Conservation (phyloP, 1,140 invertebrate genomes). For the Portunus trituberculatus region DNA sequence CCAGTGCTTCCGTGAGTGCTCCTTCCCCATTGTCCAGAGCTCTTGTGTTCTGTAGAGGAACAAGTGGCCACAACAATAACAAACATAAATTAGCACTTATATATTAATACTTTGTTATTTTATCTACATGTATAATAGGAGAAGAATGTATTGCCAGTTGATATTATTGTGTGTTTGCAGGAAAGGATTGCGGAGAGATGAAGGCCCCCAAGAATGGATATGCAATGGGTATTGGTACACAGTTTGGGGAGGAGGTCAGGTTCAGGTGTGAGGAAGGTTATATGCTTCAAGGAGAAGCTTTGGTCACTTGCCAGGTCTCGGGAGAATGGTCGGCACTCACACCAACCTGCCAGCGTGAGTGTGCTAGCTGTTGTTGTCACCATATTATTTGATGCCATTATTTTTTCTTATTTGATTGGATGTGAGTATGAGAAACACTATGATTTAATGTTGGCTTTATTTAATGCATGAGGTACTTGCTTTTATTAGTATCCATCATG, state of each 20-base stretch:
- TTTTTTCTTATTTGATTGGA: too few species aligned
- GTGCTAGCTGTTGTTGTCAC: not conserved
- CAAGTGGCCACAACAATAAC: not conserved
- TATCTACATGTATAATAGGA: too few species aligned
- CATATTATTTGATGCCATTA: not conserved
- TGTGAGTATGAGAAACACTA: too few species aligned
- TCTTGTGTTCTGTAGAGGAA: not conserved
- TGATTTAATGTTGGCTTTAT: too few species aligned
- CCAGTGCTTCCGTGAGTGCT: conserved; percentile 78
- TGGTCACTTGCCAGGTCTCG: conserved; percentile 77
- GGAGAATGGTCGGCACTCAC: conserved; percentile 79
- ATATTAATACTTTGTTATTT: too few species aligned
- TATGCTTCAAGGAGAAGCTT: conserved; percentile 77
- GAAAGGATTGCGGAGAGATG: conserved; percentile 51
- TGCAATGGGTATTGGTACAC: conserved; percentile 52
- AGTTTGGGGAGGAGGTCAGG: conserved; percentile 55
- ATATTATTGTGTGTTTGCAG: not conserved
- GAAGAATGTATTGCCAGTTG: too few species aligned
- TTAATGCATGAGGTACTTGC: too few species aligned
- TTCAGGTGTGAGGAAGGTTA: conserved; percentile 79
- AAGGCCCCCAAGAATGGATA: conserved; percentile 37
- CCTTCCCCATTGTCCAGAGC: not conserved
- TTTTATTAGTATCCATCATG: too few species aligned
- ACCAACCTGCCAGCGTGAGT: conserved; percentile 72
- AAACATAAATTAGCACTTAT: not conserved